Evolutionary conservation across 2,113 vertebrate species (phyloP).

Genomic region (Athene cunicularia): DNA sequence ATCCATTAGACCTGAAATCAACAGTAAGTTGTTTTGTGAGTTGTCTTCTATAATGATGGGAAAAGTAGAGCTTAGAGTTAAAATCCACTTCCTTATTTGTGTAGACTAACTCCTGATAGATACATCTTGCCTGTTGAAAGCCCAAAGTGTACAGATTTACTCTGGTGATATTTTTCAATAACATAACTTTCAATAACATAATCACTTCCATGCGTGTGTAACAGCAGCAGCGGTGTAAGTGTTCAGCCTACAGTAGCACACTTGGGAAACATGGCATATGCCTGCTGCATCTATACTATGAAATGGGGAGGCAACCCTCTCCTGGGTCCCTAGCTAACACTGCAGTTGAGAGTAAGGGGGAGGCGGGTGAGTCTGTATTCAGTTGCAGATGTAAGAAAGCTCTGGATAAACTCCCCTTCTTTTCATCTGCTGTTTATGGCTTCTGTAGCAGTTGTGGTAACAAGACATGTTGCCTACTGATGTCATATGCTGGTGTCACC

Average conservation of each 20-base stretch:
- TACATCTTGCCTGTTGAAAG: background rate
- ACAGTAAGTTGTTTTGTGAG: slow-evolving; percentile 77
- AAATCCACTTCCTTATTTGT: background rate
- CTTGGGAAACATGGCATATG: accelerated
- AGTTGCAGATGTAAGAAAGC: background rate
- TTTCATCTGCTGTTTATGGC: background rate
- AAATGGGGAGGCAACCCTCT: background rate
- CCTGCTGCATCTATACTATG: accelerated
- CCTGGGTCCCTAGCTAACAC: background rate
- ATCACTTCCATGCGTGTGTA: background rate
- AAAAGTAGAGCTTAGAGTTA: background rate
- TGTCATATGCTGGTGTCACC: accelerated
- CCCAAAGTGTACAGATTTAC: background rate
- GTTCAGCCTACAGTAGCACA: background rate
- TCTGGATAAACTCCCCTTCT: background rate
- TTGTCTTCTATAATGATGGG: background rate
- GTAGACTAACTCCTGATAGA: background rate
- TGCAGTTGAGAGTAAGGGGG: background rate
- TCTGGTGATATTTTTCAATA: background rate
- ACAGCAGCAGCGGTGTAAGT: background rate
- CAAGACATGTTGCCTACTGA: background rate
- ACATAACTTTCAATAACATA: background rate
- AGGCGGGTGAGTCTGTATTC: background rate
- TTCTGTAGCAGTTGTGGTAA: background rate
- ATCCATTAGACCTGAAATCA: slow-evolving; percentile 80